These are phyloP conservation scores for Penaeus monodon DNA, from an alignment of 2,888 invertebrate genomes.

Conservation along the genomic window DNA sequence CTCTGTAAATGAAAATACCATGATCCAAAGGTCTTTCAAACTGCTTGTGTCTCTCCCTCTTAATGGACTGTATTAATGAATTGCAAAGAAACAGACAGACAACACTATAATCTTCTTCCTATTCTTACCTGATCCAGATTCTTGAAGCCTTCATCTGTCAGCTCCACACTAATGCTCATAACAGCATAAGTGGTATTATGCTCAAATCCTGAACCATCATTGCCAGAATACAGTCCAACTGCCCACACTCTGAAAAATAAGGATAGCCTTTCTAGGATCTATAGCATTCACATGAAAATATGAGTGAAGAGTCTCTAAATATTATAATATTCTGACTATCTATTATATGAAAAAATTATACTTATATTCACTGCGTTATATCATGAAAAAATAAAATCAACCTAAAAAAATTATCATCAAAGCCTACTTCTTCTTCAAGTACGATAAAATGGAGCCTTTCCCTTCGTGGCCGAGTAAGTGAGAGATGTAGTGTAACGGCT, in stretches of 20 bases:
- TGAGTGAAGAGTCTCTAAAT: neutral
- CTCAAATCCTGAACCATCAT: constrained; percentile 80
- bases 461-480: constrained; percentile 90
- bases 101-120: constrained; percentile 52
- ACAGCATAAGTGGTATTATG: constrained; percentile 83
- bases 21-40: no score
- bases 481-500: constrained; percentile 83
- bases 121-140: constrained; percentile 76
- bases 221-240: constrained; percentile 79
- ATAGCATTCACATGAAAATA: neutral
- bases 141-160: constrained; percentile 83
- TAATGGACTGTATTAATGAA: no score
- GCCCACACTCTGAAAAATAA: constrained; percentile 79
- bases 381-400: neutral
- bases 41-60: no score
- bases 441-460: constrained; percentile 84
- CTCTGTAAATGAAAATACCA: no score
- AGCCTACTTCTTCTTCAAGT: constrained; percentile 79
- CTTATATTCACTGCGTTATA: neutral
- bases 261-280: neutral
- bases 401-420: neutral
- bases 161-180: constrained; percentile 79
- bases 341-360: neutral
- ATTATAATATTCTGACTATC: no score
- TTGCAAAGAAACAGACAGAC: neutral